These are phyloP conservation scores for Drosophila grimshawi DNA, from an alignment of 1,140 invertebrate genomes.

Conservation along the genomic window DNA sequence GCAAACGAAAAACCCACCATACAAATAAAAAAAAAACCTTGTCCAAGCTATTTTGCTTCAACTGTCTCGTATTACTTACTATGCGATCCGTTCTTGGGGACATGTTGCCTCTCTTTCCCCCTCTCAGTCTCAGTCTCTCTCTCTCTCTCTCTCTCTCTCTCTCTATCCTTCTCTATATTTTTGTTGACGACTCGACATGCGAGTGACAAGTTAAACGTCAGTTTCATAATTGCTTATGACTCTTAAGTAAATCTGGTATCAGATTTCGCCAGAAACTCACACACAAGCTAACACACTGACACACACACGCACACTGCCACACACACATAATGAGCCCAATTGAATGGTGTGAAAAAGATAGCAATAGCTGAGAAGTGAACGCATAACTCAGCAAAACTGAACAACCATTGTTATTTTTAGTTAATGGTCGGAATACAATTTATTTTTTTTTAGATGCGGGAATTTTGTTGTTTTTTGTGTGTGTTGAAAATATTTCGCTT, in stretches of 20 bases:
- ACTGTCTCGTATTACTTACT: conserved; percentile 20
- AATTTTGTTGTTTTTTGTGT: conserved; percentile 23
- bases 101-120: too few species aligned
- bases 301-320: neutral
- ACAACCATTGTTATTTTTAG: conserved; percentile 46
- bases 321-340: conserved; percentile 12
- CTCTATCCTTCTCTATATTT: conserved; percentile 4
- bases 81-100: conserved; percentile 10
- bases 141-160: conserved; percentile 10
- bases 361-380: conserved; percentile 32
- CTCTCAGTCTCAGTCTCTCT: neutral
- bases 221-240: conserved; percentile 72
- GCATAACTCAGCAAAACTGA: conserved; percentile 40
- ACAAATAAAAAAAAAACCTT: conserved; percentile 10
- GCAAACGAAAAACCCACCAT: neutral
- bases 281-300: conserved; percentile 19
- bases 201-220: conserved; percentile 72
- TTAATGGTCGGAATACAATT: conserved; percentile 43
- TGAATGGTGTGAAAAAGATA: conserved; percentile 48
- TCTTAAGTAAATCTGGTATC: conserved; percentile 69
- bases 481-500: conserved; percentile 32
- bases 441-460: conserved; percentile 33
- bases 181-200: conserved; percentile 23
- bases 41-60: conserved; percentile 12
- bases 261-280: conserved; percentile 56